Conservation (phyloP, 2,797 vertebrate species). For the Gymnoscopelus braueri region DNA sequence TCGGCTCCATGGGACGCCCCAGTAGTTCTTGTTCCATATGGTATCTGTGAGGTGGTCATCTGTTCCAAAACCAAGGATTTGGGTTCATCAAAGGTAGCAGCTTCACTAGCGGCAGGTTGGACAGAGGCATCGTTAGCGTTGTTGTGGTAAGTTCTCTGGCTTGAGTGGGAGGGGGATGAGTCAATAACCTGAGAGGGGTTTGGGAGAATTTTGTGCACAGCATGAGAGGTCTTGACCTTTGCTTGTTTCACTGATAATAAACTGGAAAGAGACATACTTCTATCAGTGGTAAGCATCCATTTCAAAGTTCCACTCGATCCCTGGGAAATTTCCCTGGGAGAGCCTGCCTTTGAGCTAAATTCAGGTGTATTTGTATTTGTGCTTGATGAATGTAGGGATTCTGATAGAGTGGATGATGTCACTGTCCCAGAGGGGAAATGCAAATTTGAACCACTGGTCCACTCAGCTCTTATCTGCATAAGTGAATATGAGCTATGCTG, state of each 20-base stretch:
- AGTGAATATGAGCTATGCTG: constrained; percentile 51
- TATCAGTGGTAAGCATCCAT: constrained; percentile 25
- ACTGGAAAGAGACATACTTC: constrained; percentile 27
- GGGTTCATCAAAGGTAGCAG: constrained; percentile 19
- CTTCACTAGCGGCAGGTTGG: neutral
- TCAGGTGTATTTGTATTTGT: constrained; percentile 24
- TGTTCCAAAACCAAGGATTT: constrained; percentile 2
- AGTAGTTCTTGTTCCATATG: constrained; percentile 29
- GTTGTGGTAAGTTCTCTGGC: constrained; percentile 17
- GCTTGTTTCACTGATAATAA: constrained; percentile 17
- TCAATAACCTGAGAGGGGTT: constrained; percentile 9
- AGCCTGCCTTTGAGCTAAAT: constrained; percentile 31
- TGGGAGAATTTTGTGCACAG: constrained; percentile 16
- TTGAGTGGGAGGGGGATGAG: constrained; percentile 10
- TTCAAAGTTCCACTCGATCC: constrained; percentile 11
- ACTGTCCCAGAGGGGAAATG: constrained; percentile 7
- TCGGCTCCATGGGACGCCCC: constrained; percentile 21
- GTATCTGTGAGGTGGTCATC: constrained; percentile 26
- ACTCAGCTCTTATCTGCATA: constrained; percentile 20
- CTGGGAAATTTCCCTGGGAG: constrained; percentile 22
- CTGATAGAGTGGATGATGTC: constrained; percentile 20
- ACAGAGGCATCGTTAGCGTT: constrained; percentile 8
- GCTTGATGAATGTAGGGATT: constrained; percentile 23
- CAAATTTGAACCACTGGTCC: constrained; percentile 10
- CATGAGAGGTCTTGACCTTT: constrained; percentile 40